Base-by-base conservation (phyloP, 2,797 vertebrate genomes). In the Myotis myotis region DNA sequence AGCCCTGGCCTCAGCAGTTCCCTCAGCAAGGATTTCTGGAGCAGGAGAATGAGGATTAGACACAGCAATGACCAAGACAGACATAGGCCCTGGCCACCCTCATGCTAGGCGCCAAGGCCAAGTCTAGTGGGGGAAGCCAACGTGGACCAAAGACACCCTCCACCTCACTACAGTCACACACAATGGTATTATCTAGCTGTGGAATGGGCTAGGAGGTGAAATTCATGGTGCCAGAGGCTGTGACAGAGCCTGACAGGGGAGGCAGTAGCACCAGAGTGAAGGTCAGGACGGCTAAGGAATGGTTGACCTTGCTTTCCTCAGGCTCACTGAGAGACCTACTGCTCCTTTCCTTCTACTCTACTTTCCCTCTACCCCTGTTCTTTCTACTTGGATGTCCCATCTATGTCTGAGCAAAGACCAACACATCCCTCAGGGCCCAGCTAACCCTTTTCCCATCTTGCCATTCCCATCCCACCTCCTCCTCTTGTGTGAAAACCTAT, bases 1-100 rank as follows among this genome's bases (percentile, higher is more conserved):
- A 80, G 38, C 53, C 92, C 85, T 92, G 85, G 74, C 38, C 84
- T 95, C 12, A 75, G 70, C 30, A 6, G 22, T 51, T 88, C 23
- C 28, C 49, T 83, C 22, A 10, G 60, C 8, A 41, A 94, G 83
- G 85, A 82, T 60, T 87, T 68, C 33, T 66, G 53, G 72, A 72
- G 30, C 75, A 86, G 55, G 60, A 95, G 33, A 87, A 30, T 74
- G 16, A 89, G 41, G 83, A 25, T 87, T 51, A 74, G 70, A 96
- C 28, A 55, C 8, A 75, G 68, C 11, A 49, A 22, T 33, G 57
- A 81, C 90, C 85, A 91, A 88, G 66, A 88, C 81, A 85, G 70
- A 66, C 49, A 72, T 0, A 57, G 81, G 33, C 62, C 79, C 87
- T 84, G 53, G 64, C 28, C 28, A 75, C 20, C 13, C 41, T 92